Conservation (phyloP, 2,797 vertebrate species). For the Todus mexicanus region DNA sequence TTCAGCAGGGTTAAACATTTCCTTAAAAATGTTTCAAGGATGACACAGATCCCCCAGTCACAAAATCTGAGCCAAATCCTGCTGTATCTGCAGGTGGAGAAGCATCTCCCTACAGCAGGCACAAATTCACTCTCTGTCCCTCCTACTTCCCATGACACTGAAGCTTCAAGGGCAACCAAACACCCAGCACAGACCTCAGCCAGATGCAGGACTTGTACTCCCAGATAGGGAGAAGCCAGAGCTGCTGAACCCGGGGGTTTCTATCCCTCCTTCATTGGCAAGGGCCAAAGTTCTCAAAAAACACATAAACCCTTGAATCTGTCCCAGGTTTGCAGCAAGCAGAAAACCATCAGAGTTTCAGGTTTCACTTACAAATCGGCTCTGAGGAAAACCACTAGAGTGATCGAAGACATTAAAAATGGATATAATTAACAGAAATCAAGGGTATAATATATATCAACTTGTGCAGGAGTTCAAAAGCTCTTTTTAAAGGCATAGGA, state of each 20-base stretch:
- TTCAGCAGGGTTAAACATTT: not conserved
- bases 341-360: not conserved
- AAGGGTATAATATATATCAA: not conserved
- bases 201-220: not conserved
- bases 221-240: not conserved
- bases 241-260: not conserved
- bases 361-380: not conserved
- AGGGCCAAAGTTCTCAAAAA: not conserved
- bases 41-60: not conserved
- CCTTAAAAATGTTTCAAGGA: not conserved
- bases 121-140: not conserved
- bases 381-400: not conserved
- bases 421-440: conserved; percentile 21
- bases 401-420: conserved; percentile 11
- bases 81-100: not conserved
- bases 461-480: not conserved
- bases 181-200: not conserved
- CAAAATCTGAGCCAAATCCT: not conserved
- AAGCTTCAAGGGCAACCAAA: not conserved
- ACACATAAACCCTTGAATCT: not conserved
- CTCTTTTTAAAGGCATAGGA: not conserved
- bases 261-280: not conserved
- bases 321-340: not conserved
- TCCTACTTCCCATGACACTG: not conserved
- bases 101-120: not conserved